phyloP scores from a whole-genome alignment of 1,140 invertebrate species.

The Paracyclopina nana region DNA sequence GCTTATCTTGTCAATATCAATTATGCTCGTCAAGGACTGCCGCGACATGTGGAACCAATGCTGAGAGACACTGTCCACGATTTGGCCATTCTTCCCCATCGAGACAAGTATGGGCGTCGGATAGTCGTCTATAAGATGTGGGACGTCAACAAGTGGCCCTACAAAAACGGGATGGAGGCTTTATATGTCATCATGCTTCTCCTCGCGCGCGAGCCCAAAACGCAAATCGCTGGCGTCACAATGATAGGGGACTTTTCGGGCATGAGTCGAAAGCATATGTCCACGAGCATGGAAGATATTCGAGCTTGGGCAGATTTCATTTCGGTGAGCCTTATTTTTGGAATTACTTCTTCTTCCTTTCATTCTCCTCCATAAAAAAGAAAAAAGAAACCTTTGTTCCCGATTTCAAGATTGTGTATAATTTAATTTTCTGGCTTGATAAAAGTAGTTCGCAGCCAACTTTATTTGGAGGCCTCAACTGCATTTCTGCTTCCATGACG shows the following conservation, averaged over 20 bases:
- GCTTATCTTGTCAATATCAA: too few relatives aligned
- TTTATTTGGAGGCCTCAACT: neutral
- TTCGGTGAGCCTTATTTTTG: neutral
- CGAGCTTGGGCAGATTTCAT: neutral
- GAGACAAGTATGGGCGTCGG: constrained; percentile 1
- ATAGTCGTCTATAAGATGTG: neutral
- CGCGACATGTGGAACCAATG: too few relatives aligned
- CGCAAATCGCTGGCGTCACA: neutral
- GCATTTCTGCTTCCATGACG: neutral
- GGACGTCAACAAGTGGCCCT: neutral
- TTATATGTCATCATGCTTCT: neutral
- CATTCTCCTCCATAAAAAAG: neutral
- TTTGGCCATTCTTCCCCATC: neutral
- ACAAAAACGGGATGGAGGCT: neutral
- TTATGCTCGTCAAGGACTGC: too few relatives aligned
- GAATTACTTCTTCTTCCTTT: neutral
- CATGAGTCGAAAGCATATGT: neutral
- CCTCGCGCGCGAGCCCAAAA: neutral
- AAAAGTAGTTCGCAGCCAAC: neutral
- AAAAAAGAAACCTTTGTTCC: neutral
- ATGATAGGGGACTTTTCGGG: neutral
- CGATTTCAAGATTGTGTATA: neutral
- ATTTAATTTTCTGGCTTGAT: neutral
- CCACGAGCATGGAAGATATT: neutral
- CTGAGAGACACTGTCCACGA: too few relatives aligned